Evolutionary conservation across 2,888 invertebrate species (phyloP), one percentile per base, ranked within the genome.

Genomic region (Carpatolechia fugitivella): DNA sequence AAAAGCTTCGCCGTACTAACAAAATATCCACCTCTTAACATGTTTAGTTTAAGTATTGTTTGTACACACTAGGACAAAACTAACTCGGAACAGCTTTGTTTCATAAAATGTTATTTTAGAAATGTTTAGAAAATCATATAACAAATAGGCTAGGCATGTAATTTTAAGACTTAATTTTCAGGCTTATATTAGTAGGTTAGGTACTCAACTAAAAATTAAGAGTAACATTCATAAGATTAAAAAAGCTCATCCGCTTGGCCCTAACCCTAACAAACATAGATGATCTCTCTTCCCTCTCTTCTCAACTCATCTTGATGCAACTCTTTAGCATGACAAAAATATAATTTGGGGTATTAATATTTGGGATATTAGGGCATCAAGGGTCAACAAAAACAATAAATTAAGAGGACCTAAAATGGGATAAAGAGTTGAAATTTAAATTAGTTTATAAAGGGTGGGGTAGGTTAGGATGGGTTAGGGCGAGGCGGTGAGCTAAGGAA

Each of bases 171-270:
- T 14, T 14, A 14, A 40, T 18, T 41, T 44, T 41, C 52, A 41
- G 52, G 41, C 40, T 30, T 7, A 20, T 40, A 65, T 29, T n/a
- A 14, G 20, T n/a, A n/a, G n/a, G n/a, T n/a, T n/a, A n/a, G n/a
- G 3, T 29, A 44, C 10, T 41, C 8, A 44, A 74, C 70, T 79
- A 78, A 80, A n/a, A 24, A 24, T 24, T 24, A 24, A 24, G 24
- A 24, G 24, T 80, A 83, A 82, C 80, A 79, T 72, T 77, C 76
- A 79, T 78, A 65, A 68, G 60, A 59, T 50, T 59, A 36, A 54
- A 5, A 74, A 72, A 78, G 86, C 82, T 89, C 89, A 89, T 89
- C 78, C 80, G 89, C 89, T 90, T 89, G 84, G 88, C 89, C 89
- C 81, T 89, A 89, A 89, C 88, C 76, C 78, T 87, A 88, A 87